Percentiles rank a stretch among this genome's conserved stretches.
These are phyloP conservation scores for Limnephilus marmoratus DNA, from an alignment of 2,888 invertebrate genomes.

Conservation along the genomic window DNA sequence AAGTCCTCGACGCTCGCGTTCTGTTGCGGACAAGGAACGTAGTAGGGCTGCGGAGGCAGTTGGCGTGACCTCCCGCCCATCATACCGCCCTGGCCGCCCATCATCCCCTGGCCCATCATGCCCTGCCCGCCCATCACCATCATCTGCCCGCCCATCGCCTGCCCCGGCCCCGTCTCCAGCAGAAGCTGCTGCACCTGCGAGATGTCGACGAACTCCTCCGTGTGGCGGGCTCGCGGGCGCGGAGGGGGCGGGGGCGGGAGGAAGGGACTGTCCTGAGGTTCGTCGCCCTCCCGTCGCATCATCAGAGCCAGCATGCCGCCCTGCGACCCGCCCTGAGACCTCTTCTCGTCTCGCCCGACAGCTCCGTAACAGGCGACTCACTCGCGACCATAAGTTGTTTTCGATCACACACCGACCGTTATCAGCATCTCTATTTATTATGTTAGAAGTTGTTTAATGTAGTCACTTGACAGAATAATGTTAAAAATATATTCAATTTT, in stretches of 20 bases:
- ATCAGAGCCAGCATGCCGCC: slow-evolving; percentile 69
- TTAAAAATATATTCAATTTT: neutral
- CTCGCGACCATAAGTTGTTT: slow-evolving; percentile 7
- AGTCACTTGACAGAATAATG: neutral
- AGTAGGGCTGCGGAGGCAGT: slow-evolving; percentile 67
- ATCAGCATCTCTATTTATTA: neutral
- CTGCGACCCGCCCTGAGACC: slow-evolving; percentile 13
- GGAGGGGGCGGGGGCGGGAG: slow-evolving; percentile 71
- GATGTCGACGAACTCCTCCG: slow-evolving; percentile 89
- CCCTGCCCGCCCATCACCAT: slow-evolving; percentile 63
- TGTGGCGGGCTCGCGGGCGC: slow-evolving; percentile 69
- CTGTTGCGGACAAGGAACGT: slow-evolving; percentile 70
- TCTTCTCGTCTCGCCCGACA: neutral
- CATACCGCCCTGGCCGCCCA: slow-evolving; percentile 55
- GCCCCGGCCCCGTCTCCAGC: slow-evolving; percentile 73
- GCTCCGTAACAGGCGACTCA: too few relatives aligned
- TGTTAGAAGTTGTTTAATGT: neutral
- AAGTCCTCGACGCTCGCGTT: slow-evolving; percentile 84
- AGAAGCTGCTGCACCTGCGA: slow-evolving; percentile 88
- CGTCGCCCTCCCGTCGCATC: slow-evolving; percentile 87
- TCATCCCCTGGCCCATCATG: slow-evolving; percentile 67
- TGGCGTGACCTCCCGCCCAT: slow-evolving; percentile 63
- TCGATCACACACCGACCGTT: neutral
- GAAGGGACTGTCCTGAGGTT: slow-evolving; percentile 76
- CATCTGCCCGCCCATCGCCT: slow-evolving; percentile 64